These are phyloP conservation scores for Aplysina aerophoba DNA, from an alignment of 37 sponge, comb jelly and placozoan species.

Conservation along the genomic window DNA sequence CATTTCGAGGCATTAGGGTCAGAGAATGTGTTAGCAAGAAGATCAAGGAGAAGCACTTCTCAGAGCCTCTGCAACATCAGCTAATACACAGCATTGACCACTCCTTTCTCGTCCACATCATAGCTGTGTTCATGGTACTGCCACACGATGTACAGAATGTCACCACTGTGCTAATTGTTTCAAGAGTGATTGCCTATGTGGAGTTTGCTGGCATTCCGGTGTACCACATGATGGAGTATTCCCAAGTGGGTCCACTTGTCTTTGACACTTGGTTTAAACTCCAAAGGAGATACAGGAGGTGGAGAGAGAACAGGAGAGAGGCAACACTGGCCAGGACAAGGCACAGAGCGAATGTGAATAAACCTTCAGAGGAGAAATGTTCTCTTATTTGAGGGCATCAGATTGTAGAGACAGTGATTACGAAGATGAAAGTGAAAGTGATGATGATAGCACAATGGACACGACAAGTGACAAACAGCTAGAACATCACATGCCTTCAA, in stretches of 20 bases:
- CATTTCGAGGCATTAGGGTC: background rate
- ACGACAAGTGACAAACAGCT: no score
- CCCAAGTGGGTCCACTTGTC: constrained; percentile 1
- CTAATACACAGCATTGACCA: background rate
- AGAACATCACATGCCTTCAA: no score
- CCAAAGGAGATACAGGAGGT: constrained; percentile 1
- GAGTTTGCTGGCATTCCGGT: constrained; percentile 3
- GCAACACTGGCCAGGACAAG: no score
- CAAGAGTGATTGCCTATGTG: background rate
- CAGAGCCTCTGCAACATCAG: background rate
- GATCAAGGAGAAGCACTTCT: constrained; percentile 13
- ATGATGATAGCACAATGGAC: no score
- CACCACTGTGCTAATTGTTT: background rate
- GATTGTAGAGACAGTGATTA: no score
- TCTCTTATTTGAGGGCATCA: no score
- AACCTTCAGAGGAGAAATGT: no score
- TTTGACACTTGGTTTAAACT: background rate
- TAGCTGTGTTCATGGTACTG: background rate
- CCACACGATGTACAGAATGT: background rate
- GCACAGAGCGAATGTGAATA: no score
- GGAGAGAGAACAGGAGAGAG: background rate
- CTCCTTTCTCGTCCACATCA: background rate
- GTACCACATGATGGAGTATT: constrained; percentile 17
- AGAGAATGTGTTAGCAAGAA: background rate
- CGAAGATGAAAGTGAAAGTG: no score